phyloP scores from a whole-genome alignment of 2,113 vertebrate genomes.

The Peromyscus maniculatus region DNA sequence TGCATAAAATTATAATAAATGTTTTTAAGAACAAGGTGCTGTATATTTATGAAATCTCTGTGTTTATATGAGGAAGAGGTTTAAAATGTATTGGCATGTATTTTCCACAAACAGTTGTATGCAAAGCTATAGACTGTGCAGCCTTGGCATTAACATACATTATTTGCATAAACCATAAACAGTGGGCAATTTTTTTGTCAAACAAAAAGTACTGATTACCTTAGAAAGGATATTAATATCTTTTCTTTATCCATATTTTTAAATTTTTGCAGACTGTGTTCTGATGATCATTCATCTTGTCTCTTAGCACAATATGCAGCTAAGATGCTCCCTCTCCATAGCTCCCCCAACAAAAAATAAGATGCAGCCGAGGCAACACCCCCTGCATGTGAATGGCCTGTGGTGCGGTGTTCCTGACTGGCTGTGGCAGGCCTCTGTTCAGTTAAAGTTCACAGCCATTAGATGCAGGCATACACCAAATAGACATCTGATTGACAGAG shows the following conservation, averaged over 20 bases:
- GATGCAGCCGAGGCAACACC: background rate
- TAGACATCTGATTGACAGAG: constrained; percentile 65
- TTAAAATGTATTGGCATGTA: constrained; percentile 75
- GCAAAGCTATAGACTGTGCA: constrained; percentile 66
- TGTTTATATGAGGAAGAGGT: constrained; percentile 74
- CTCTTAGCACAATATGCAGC: constrained; percentile 50
- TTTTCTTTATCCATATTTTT: constrained; percentile 73
- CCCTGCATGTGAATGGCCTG: constrained; percentile 4
- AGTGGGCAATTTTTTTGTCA: constrained; percentile 83
- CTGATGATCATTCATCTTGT: constrained; percentile 78
- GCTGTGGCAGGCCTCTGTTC: background rate
- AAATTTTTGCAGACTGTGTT: constrained; percentile 76
- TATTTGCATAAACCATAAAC: constrained; percentile 82
- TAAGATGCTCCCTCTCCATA: constrained; percentile 6
- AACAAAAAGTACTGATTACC: constrained; percentile 84
- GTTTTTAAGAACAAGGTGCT: constrained; percentile 81
- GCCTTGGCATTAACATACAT: constrained; percentile 72
- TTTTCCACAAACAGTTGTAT: constrained; percentile 66
- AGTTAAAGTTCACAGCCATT: constrained; percentile 13
- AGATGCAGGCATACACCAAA: background rate
- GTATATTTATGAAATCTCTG: constrained; percentile 81
- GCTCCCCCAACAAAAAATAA: constrained; percentile 44
- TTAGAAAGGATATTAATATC: constrained; percentile 83
- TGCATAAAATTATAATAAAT: constrained; percentile 85
- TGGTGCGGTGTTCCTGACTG: background rate